phyloP scores from a whole-genome alignment of 1,140 invertebrate genomes.

The Argopecten irradians region DNA sequence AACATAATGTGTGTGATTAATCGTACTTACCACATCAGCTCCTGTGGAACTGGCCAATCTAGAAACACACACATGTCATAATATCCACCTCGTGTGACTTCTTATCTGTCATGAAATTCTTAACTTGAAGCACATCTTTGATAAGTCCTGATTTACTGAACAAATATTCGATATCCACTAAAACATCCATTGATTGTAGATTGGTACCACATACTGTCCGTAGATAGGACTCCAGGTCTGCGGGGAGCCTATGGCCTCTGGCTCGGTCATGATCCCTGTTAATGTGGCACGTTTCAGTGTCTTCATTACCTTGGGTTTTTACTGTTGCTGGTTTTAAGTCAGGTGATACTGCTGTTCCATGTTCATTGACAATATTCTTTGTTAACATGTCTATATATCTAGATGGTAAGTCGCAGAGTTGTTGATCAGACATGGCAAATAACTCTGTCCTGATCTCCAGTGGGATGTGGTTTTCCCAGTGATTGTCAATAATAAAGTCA shows the following conservation, averaged over 20 bases:
- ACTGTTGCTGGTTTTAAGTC: too few relatives aligned
- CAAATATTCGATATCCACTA: not conserved
- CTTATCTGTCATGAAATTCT: constrained; percentile 86
- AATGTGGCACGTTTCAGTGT: too few relatives aligned
- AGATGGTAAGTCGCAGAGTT: constrained; percentile 34
- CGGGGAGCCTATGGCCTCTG: constrained; percentile 52
- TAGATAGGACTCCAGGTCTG: constrained; percentile 36
- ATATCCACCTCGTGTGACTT: constrained; percentile 89
- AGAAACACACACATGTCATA: constrained; percentile 80
- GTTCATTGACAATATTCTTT: not conserved
- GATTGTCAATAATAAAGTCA: constrained; percentile 55
- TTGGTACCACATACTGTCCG: constrained; percentile 33
- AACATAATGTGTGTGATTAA: too few relatives aligned
- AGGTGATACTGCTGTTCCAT: not conserved
- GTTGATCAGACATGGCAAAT: constrained; percentile 37
- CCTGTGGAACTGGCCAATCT: constrained; percentile 67
- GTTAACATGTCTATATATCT: constrained; percentile 10
- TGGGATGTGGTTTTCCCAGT: constrained; percentile 52
- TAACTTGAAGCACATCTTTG: constrained; percentile 32
- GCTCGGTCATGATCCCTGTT: too few relatives aligned
- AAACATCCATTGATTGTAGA: not conserved
- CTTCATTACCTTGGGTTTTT: too few relatives aligned
- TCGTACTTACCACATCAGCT: constrained; percentile 80
- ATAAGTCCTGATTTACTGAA: not conserved
- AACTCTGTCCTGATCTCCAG: constrained; percentile 47